Base-by-base conservation (phyloP, 2,113 vertebrate genomes). In the Blennius ocellaris region DNA sequence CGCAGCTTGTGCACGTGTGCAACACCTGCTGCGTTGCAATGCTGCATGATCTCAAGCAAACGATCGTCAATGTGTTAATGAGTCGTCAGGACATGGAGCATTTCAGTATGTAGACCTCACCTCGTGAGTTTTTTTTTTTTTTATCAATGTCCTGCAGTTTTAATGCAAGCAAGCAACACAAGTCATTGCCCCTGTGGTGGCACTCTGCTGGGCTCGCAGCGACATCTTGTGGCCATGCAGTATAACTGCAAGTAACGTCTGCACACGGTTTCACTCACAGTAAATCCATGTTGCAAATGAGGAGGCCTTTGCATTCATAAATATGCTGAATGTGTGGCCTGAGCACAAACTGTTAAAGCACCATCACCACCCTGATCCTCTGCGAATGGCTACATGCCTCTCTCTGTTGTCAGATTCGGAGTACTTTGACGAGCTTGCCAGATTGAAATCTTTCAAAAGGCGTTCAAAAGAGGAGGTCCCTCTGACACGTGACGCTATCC, bases 221-320 rank as follows among this genome's bases (percentile, higher is more conserved):
- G 90, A 76, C 86, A 90, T 44, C 90, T 71, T 37, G 81, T 85
- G 90, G 85, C 15, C 17, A 0, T 1, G 11, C 1, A 9, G 8
- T 5, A 9, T 5, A 80, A 40, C 41, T 86, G 72, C 63, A 76
- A 5, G 7, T 51, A 11, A 36, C n/a, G 6, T 48, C 16, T 43
- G 12, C 9, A 52, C 5, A 62, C 5, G n/a, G 0, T 30, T 6
- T 64, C 52, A 59, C 55, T 59, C 39, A 63, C 39, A 63, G 1
- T 15, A n/a, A 54, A 8, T 40, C 8, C 17, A 57, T 1, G 5
- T 38, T 38, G 12, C n/a, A 52, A 38, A 45, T 17, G 38, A 69
- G 49, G 17, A 61, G 11, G 30, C 11, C 48, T 61, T 61, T 39
- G 40, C 30, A 51, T 47, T 47, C 45, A 15, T 11, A 45, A 45